A percentile compares a stretch with the other conserved stretches of the same genome.
Conservation (phyloP, 2,113 vertebrate genomes). For the Onychostruthus taczanowskii region DNA sequence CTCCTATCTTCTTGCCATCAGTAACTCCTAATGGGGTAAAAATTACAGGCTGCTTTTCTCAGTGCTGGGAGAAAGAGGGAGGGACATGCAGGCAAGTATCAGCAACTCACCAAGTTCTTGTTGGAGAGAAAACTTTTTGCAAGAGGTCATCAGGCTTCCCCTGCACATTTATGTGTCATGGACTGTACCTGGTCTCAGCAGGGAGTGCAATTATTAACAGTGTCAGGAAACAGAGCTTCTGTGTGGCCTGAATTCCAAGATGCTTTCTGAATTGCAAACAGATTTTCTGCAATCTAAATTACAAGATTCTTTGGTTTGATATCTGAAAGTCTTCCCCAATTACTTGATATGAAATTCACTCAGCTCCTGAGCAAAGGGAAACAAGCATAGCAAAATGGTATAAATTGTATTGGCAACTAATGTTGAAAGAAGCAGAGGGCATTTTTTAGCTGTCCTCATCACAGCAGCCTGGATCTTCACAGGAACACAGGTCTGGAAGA, state of each 20-base stretch:
- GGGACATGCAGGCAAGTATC: neutral
- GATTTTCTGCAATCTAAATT: neutral
- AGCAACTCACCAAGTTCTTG: neutral
- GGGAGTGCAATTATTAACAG: neutral
- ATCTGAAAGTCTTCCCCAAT: neutral
- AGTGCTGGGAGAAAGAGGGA: neutral
- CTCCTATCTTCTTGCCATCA: neutral
- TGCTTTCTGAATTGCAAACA: neutral
- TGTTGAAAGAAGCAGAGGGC: neutral
- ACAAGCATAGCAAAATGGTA: neutral
- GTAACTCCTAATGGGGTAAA: neutral
- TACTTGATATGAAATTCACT: neutral
- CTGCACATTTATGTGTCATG: neutral
- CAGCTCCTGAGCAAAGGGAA: neutral
- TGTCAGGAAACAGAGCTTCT: neutral
- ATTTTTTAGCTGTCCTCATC: neutral
- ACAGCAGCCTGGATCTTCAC: neutral
- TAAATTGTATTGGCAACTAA: neutral
- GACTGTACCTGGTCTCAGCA: neutral
- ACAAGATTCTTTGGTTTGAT: neutral
- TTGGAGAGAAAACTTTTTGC: neutral
- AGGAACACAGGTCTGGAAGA: neutral
- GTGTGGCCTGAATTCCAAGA: neutral
- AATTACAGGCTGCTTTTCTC: neutral
- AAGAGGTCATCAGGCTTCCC: neutral